phyloP scores from a whole-genome alignment of 30 jellyfish, hydroid and myxozoan genomes.

The Hydractinia echinata region DNA sequence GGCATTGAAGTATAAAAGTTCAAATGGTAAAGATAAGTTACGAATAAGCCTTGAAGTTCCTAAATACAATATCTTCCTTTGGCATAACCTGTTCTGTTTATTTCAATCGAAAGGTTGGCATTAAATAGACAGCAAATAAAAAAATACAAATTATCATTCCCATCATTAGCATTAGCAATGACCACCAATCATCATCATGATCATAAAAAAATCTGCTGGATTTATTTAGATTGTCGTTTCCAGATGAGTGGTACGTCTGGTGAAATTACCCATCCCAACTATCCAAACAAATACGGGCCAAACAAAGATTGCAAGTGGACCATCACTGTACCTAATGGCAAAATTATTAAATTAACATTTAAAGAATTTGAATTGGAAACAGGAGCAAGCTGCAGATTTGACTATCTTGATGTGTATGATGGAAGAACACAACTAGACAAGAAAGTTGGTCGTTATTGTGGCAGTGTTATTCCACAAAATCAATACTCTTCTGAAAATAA shows the following conservation, averaged over 20 bases:
- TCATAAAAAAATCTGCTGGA: too few relatives aligned
- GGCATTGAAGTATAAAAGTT: too few relatives aligned
- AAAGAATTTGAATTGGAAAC: conserved; percentile 56
- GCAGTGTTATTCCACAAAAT: conserved; percentile 36
- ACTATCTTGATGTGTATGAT: conserved; percentile 39
- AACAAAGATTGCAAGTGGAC: conserved; percentile 51
- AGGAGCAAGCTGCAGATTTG: conserved; percentile 55
- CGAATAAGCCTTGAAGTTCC: too few relatives aligned
- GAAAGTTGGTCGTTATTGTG: conserved; percentile 68
- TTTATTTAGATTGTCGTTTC: conserved; percentile 4
- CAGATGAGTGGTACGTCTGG: neutral
- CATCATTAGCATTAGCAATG: too few relatives aligned
- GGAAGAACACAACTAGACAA: conserved; percentile 1
- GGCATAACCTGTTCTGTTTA: too few relatives aligned
- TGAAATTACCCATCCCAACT: conserved; percentile 28
- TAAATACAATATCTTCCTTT: too few relatives aligned
- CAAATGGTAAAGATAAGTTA: too few relatives aligned
- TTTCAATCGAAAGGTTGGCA: too few relatives aligned
- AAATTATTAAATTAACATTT: conserved; percentile 13
- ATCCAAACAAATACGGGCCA: conserved; percentile 47
- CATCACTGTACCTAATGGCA: conserved; percentile 35
- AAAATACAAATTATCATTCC: too few relatives aligned
- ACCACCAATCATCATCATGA: too few relatives aligned
- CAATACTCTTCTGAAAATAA: conserved; percentile 8
- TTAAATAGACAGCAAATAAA: too few relatives aligned